Percentiles rank a stretch among this genome's conserved stretches.
These are phyloP conservation scores for Anaspis maculata DNA, from an alignment of 2,888 invertebrate species.

Conservation along the genomic window DNA sequence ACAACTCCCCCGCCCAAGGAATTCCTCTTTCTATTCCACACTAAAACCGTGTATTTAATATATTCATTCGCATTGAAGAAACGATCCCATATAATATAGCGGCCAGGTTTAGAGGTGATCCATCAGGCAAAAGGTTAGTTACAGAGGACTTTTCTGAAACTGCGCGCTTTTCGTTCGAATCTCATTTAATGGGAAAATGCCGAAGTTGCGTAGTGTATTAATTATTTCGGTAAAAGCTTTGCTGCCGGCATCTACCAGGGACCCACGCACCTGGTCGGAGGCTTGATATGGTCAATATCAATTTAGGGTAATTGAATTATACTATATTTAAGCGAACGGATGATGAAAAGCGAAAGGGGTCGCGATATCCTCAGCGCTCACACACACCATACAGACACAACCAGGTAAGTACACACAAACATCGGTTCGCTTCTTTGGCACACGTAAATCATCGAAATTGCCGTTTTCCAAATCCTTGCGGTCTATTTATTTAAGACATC, in stretches of 20 bases:
- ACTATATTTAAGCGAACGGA: constrained; percentile 21
- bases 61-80: too few species aligned
- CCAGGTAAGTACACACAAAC: constrained; percentile 20
- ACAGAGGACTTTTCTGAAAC: too few species aligned
- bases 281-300: constrained; percentile 32
- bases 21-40: neutral
- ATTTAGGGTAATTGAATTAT: constrained; percentile 31
- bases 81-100: too few species aligned
- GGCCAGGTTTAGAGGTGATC: too few species aligned
- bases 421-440: constrained; percentile 19
- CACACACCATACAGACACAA: too few species aligned
- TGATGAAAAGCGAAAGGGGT: constrained; percentile 24
- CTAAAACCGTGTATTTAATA: constrained; percentile 13
- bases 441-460: constrained; percentile 21
- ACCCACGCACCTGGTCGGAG: constrained; percentile 20
- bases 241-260: constrained; percentile 10
- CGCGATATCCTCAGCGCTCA: constrained; percentile 20
- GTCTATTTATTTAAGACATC: constrained; percentile 28
- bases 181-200: too few species aligned
- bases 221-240: constrained; percentile 20
- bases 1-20: neutral
- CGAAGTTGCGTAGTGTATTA: too few species aligned
- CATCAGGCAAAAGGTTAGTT: too few species aligned
- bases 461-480: constrained; percentile 22
- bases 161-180: too few species aligned